Conservation (phyloP, 2,888 invertebrate species). For the Deladenus siricidicola region DNA sequence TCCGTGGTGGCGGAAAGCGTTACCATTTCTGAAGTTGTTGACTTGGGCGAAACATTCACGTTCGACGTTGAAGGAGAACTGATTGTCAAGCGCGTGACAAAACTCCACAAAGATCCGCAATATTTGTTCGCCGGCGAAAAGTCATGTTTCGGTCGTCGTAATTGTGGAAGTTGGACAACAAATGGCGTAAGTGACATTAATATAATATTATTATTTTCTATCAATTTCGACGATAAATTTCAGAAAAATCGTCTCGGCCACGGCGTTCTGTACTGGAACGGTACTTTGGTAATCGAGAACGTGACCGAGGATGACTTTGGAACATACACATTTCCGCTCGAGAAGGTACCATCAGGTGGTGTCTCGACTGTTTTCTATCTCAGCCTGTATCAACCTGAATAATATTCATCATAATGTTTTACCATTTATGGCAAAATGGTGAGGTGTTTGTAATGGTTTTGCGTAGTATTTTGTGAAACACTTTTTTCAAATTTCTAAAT, state of each 20-base stretch:
- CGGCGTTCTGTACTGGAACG: conserved; percentile 2
- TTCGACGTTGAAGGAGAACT: background rate
- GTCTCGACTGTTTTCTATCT: no score
- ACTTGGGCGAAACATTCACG: no score
- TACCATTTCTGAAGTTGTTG: no score
- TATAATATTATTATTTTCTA: background rate
- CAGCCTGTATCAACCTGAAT: no score
- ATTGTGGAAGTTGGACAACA: background rate
- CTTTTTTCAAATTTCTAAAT: no score
- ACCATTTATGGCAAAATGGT: no score
- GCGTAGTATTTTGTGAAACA: no score
- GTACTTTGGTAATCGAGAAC: conserved; percentile 3
- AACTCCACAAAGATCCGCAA: background rate
- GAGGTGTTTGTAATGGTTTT: no score
- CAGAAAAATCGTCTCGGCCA: background rate
- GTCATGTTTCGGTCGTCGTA: background rate
- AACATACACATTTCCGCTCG: conserved; percentile 4
- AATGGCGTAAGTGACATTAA: background rate
- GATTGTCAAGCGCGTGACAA: background rate
- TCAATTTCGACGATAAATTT: background rate
- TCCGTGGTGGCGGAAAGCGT: no score
- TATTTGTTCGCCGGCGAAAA: conserved; percentile 4
- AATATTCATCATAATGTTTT: no score
- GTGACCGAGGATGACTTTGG: conserved; percentile 4
- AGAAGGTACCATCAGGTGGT: no score